phyloP scores from a whole-genome alignment of 2,888 invertebrate species.

The Cryptops parisi region DNA sequence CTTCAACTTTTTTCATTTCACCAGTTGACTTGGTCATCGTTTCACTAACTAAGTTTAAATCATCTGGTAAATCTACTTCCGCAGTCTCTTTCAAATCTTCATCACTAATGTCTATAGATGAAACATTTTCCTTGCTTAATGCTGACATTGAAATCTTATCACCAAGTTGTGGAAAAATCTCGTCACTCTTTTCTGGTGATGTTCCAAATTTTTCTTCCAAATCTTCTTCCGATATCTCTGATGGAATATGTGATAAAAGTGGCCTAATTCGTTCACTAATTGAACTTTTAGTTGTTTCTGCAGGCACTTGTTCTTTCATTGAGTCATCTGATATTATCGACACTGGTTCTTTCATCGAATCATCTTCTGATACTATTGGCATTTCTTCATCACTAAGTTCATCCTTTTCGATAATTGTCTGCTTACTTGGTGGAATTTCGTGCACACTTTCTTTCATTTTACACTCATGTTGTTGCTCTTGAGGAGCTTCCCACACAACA shows the following conservation, averaged over 20 bases:
- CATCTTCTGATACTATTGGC: conserved; percentile 9
- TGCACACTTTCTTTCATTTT: conserved; percentile 19
- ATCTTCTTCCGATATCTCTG: conserved; percentile 27
- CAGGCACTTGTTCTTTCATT: conserved; percentile 26
- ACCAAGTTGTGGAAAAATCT: too few species aligned
- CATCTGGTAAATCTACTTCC: neutral
- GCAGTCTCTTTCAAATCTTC: conserved; percentile 31
- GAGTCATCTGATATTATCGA: too few species aligned
- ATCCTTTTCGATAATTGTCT: conserved; percentile 15
- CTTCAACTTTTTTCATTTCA: neutral
- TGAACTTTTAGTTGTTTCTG: conserved; percentile 38
- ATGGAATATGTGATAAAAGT: conserved; percentile 20
- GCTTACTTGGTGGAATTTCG: conserved; percentile 16
- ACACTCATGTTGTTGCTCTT: conserved; percentile 18
- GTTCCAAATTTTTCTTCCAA: conserved; percentile 22
- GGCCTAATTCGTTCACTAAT: conserved; percentile 32
- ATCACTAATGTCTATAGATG: conserved; percentile 42
- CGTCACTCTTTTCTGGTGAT: conserved; percentile 9
- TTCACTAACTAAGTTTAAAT: neutral
- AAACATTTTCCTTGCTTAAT: conserved; percentile 32
- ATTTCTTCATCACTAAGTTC: conserved; percentile 9
- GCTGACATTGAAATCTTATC: conserved; percentile 23
- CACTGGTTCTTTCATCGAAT: conserved; percentile 20
- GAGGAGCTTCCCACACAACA: conserved; percentile 19
- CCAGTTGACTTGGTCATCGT: too few species aligned